Evolutionary conservation across 2,113 vertebrate species (phyloP), one percentile per base, ranked within the genome.

Genomic region (Benitochromis conjunctus): DNA sequence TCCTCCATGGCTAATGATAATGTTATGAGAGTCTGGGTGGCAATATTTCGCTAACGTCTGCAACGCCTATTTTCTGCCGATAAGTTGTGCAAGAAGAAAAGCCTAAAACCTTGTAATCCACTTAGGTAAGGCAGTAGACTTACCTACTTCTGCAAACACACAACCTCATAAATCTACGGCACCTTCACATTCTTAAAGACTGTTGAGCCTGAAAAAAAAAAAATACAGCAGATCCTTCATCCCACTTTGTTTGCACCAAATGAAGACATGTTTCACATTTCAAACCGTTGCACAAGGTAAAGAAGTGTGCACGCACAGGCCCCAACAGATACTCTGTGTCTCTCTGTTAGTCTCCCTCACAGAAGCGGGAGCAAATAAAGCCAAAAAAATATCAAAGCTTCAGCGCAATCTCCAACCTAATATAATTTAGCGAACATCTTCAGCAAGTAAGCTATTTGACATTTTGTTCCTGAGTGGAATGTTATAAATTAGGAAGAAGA

Each of bases 51-150:
- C 90, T 88, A 94, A 90, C 86, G 93, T 93, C 90, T 93, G 93
- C 88, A 92, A 95, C 91, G 90, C 94, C 94, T 95, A 94, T 96
- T 95, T 95, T 96, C 92, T 94, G 92, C 93, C 55, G 88, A 94
- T 94, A 95, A 89, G 93, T 96, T 95, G 94, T 93, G 96, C 95
- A 95, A 95, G 94, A 81, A 93, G 93, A 94, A 93, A 94, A 95
- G 94, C 92, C 92, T 94, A 94, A 96, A 95, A 95, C 92, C 94
- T 92, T 93, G 89, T 95, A 95, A 95, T 96, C 95, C 93, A 93
- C 92, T 95, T 95, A 94, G 94, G 92, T 94, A 92, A 93, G 91
- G 94, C 85, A 89, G 91, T 84, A 89, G 93, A 94, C 90, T 94
- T 93, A 93, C 90, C 92, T 93, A 89, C 91, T 92, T 91, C 88